phyloP scores from a whole-genome alignment of 2,113 vertebrate species.

The Nicator chloris region DNA sequence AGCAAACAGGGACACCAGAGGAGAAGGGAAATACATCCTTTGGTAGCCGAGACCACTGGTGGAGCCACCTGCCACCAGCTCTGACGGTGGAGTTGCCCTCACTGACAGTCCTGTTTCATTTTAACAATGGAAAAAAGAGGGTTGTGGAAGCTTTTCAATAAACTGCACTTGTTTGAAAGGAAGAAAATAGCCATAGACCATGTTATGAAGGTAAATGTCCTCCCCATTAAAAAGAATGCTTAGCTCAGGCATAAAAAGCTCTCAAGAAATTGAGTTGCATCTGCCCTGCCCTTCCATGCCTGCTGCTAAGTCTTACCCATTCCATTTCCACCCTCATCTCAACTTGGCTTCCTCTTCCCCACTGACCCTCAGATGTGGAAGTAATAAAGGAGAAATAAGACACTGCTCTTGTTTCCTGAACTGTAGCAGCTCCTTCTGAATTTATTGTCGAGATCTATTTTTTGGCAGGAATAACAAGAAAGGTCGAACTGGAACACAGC shows the following conservation, averaged over 20 bases:
- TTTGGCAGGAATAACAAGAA: constrained; percentile 34
- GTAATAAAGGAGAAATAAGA: constrained; percentile 20
- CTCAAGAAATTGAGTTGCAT: background rate
- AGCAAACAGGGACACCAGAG: background rate
- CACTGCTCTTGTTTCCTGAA: constrained; percentile 9
- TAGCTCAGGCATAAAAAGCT: background rate
- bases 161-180: background rate
- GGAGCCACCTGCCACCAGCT: background rate
- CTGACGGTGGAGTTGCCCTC: background rate
- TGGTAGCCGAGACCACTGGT: background rate
- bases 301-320: background rate
- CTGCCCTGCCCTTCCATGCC: background rate
- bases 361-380: constrained; percentile 10
- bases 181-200: background rate
- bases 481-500: constrained; percentile 19
- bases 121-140: background rate
- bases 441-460: constrained; percentile 44
- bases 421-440: background rate
- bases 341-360: background rate
- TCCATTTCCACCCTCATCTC: background rate
- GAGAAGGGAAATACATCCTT: background rate
- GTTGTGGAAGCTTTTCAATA: background rate
- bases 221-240: background rate
- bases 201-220: background rate
- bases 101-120: background rate